Conservation (phyloP, 1,140 invertebrate species). For the Drosophila ficusphila region DNA sequence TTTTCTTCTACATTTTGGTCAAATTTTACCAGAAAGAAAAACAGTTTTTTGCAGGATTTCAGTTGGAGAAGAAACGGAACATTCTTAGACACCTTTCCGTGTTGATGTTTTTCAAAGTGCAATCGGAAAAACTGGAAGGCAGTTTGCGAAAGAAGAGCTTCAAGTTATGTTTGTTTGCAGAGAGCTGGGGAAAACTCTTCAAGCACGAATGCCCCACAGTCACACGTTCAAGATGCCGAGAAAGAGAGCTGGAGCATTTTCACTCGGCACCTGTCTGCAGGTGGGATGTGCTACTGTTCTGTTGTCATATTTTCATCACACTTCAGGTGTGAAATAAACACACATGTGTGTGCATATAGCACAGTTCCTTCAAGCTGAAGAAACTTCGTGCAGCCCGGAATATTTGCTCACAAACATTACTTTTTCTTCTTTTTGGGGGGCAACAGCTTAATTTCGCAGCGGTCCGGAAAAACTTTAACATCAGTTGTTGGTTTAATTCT, state of each 20-base stretch:
- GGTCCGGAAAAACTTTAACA: slow-evolving; percentile 37
- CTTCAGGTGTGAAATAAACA: slow-evolving; percentile 77
- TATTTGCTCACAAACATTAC: slow-evolving; percentile 34
- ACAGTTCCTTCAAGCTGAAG: slow-evolving; percentile 15
- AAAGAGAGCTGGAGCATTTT: slow-evolving; percentile 46
- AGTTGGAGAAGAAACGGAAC: background rate
- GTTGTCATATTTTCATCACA: slow-evolving; percentile 78
- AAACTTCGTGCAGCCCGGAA: slow-evolving; percentile 21
- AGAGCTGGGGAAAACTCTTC: slow-evolving; percentile 65
- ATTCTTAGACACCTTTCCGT: background rate
- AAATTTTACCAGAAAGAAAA: no score
- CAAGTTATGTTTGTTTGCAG: slow-evolving; percentile 68
- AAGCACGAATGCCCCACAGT: slow-evolving; percentile 77
- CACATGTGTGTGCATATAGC: slow-evolving; percentile 27
- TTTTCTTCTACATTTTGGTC: no score
- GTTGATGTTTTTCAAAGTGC: slow-evolving; percentile 11
- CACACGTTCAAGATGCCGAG: slow-evolving; percentile 71
- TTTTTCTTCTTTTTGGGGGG: background rate
- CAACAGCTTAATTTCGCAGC: slow-evolving; percentile 62
- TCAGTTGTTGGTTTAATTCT: slow-evolving; percentile 31
- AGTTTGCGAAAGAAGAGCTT: slow-evolving; percentile 55
- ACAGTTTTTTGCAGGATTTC: background rate
- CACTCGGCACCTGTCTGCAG: slow-evolving; percentile 62
- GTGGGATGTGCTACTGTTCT: slow-evolving; percentile 61
- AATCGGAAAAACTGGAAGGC: slow-evolving; percentile 23